Evolutionary conservation across 2,888 invertebrate species (phyloP), one percentile per base, ranked within the genome.

Genomic region (Melieria omissa): DNA sequence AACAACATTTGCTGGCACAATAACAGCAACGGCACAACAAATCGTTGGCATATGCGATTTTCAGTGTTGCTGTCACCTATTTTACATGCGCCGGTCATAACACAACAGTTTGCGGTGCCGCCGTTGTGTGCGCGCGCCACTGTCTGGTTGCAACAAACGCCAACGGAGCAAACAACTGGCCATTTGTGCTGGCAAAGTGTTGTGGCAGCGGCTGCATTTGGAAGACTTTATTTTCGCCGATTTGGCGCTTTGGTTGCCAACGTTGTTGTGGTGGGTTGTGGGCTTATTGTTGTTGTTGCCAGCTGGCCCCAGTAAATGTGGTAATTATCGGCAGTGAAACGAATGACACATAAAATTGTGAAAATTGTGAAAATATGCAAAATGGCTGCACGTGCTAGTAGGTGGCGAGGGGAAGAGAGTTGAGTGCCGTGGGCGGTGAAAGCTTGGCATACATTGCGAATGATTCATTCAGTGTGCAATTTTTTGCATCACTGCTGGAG

Each of bases 31-130:
- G 49, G 16, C 46, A 60, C 58, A 42, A n/a, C n/a, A 45, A 52
- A 41, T 63, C 29, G 67, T 46, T 47, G 49, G 60, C 67, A 67
- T 60, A 60, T 67, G 60, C 44, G 60, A 60, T 16, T 64, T 63
- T 64, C 62, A 62, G 55, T 69, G 55, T 69, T 62, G 69, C 63
- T 55, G 62, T 69, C 69, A 69, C 69, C 63, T 69, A 69, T 69
- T 63, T 69, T 62, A 69, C 63, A 69, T 69, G 52, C 47, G 55
- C 46, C 46, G 63, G 69, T 69, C 69, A 69, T 69, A 69, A 69
- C 69, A 69, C 47, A 69, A 69, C 63, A 46, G 63, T 63, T 69
- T 69, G 69, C 14, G 69, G 69, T 62, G 62, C 8, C 5, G 42
- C 49, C 29, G 41, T 42, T 45, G 12, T 44, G 44, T 49, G 12